phyloP scores from a whole-genome alignment of 1,140 invertebrate genomes.

The Zaprionus camerounensis region DNA sequence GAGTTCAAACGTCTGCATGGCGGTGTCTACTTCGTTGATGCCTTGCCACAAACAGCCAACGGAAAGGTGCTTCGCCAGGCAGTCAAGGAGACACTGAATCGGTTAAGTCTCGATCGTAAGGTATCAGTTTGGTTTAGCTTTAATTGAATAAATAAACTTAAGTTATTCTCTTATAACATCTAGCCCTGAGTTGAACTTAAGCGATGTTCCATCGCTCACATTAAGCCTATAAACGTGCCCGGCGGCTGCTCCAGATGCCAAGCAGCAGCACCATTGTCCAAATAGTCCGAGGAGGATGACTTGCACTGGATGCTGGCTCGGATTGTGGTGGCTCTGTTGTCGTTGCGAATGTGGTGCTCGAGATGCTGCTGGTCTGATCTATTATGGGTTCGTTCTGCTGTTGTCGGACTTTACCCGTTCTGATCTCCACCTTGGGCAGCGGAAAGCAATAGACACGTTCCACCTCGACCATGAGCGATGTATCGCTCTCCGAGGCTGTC shows the following conservation, averaged over 20 bases:
- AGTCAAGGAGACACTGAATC: slow-evolving; percentile 62
- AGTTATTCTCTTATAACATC: slow-evolving; percentile 33
- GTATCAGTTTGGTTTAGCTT: slow-evolving; percentile 36
- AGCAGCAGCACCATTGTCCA: slow-evolving; percentile 3
- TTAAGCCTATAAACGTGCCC: slow-evolving; percentile 16
- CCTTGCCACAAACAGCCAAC: slow-evolving; percentile 87
- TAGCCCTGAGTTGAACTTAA: slow-evolving; percentile 64
- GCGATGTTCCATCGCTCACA: slow-evolving; percentile 31
- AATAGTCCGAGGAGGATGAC: not conserved
- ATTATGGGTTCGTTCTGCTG: slow-evolving; percentile 25
- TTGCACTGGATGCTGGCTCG: not conserved
- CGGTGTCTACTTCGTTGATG: slow-evolving; percentile 86
- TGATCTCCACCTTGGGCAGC: slow-evolving; percentile 67
- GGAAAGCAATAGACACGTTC: slow-evolving; percentile 80
- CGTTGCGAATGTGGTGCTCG: not conserved
- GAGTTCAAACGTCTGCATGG: slow-evolving; percentile 85
- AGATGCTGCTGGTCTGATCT: slow-evolving; percentile 24
- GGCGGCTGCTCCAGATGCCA: slow-evolving; percentile 16
- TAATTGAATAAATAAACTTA: slow-evolving; percentile 51
- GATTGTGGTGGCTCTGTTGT: slow-evolving; percentile 13
- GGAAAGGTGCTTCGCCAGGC: slow-evolving; percentile 88
- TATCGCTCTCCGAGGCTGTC: slow-evolving; percentile 47
- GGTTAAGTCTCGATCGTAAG: not conserved
- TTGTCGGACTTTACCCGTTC: slow-evolving; percentile 43
- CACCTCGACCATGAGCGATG: slow-evolving; percentile 60